Evolutionary conservation across 2,888 invertebrate genomes (phyloP).

Genomic region (Dichetophora obliterata): DNA sequence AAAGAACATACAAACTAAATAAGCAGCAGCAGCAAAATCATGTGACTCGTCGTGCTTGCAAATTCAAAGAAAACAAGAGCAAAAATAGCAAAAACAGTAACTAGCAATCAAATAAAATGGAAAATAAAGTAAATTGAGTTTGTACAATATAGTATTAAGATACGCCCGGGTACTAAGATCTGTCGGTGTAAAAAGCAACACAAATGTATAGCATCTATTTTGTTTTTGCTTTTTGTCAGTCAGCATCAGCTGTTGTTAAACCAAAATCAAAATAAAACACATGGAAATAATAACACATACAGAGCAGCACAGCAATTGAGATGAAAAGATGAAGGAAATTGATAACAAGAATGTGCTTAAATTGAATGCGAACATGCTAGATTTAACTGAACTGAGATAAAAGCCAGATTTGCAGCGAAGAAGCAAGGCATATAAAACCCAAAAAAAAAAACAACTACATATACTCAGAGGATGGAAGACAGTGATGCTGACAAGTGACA

Average conservation of each 20-base stretch:
- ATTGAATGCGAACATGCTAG: constrained; percentile 5
- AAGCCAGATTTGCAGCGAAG: background rate
- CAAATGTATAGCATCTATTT: too few relatives aligned
- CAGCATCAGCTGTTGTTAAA: background rate
- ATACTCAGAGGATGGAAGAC: background rate
- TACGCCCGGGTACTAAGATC: too few relatives aligned
- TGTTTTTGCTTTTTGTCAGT: too few relatives aligned
- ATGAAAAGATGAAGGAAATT: background rate
- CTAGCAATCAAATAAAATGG: background rate
- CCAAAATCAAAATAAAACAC: background rate
- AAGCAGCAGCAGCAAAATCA: background rate
- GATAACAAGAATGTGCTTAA: background rate
- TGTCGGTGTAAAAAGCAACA: too few relatives aligned
- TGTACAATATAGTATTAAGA: background rate
- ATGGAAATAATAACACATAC: background rate
- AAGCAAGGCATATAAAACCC: background rate
- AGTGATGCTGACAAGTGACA: background rate
- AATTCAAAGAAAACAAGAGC: background rate
- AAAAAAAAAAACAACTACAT: background rate
- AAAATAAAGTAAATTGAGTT: background rate
- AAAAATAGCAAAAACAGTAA: background rate
- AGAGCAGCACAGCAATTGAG: background rate
- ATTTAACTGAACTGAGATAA: constrained; percentile 3
- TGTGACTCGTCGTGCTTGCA: background rate
- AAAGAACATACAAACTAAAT: background rate